Base-by-base conservation (phyloP, 2,113 vertebrate species). In the Megaleporinus macrocephalus region DNA sequence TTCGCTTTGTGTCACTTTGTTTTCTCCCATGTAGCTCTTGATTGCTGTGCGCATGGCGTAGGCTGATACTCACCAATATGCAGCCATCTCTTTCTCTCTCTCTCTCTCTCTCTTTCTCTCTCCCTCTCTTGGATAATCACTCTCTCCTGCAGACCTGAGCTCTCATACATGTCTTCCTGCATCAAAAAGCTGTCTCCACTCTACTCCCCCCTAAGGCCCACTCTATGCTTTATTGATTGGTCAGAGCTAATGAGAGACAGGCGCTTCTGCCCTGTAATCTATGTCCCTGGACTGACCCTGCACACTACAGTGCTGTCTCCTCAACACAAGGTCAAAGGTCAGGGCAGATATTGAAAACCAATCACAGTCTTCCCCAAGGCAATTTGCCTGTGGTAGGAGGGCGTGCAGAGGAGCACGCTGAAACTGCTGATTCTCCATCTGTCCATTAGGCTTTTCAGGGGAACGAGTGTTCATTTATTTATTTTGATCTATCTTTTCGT, bases 271-370 rank as follows among this genome's bases (percentile, higher is more conserved):
- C 18, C 15, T 82, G 73, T 84, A 74, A 86, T 84, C 55, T 27
- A 72, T 66, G 57, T 62, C 62, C 82, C 73, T 4, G 3, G 47
- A 69, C 51, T 81, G 83, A 86, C 71, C 63, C 71, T 68, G 44
- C 44, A 27, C 55, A 77, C 59, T 26, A 27, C 44, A 51, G 27
- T 53, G 62, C 69, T 57, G 33, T 73, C 70, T 75, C 33, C 70
- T 73, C 69, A 76, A 74, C 69, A 78, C 24, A 18, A 33, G 66
- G 77, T 82, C 83, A 82, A 36, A 85, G 80, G 79, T 84, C 24
- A 87, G 47, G 30, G 44, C 63, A 79, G 41, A 65, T 87, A 87
- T 83, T 78, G 83, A 80, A 80, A 85, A 85, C 78, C 77, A 78
- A 83, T 85, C 70, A 73, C 59, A 26, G 68, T n/a, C 47, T 12